These are phyloP conservation scores for Calephelis virginiensis DNA, from an alignment of 1,140 invertebrate species.

Conservation along the genomic window DNA sequence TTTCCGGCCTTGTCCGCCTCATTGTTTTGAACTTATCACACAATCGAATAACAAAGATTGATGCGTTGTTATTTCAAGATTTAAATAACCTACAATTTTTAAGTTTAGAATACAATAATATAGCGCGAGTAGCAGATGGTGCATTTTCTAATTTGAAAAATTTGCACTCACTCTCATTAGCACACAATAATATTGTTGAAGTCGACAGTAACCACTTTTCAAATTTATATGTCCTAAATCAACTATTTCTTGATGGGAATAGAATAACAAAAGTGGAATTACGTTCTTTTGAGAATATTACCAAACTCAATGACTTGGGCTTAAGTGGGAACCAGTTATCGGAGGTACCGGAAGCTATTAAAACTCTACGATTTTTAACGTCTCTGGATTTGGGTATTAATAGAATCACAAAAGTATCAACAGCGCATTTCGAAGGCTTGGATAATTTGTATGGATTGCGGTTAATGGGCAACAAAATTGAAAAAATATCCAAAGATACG, in stretches of 20 bases:
- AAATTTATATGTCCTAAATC: slow-evolving; percentile 86
- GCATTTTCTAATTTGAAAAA: slow-evolving; percentile 88
- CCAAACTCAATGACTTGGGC: slow-evolving; percentile 88
- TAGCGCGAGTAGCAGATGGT: slow-evolving; percentile 85
- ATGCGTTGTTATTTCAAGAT: slow-evolving; percentile 86
- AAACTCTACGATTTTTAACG: slow-evolving; percentile 83
- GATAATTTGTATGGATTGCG: slow-evolving; percentile 82
- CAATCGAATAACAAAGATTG: slow-evolving; percentile 86
- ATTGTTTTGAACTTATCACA: slow-evolving; percentile 87
- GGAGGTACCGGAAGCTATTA: slow-evolving; percentile 86
- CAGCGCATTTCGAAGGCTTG: slow-evolving; percentile 82
- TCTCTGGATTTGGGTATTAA: slow-evolving; percentile 91
- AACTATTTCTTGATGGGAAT: slow-evolving; percentile 88
- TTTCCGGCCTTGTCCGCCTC: slow-evolving; percentile 85
- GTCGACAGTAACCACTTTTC: slow-evolving; percentile 86
- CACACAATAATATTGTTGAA: slow-evolving; percentile 85
- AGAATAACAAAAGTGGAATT: slow-evolving; percentile 83
- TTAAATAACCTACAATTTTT: slow-evolving; percentile 87
- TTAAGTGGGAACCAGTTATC: slow-evolving; percentile 87
- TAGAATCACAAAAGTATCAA: slow-evolving; percentile 82
- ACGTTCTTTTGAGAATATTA: slow-evolving; percentile 89
- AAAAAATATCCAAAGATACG: slow-evolving; percentile 83
- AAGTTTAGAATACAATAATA: slow-evolving; percentile 87
- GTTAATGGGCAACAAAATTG: slow-evolving; percentile 83
- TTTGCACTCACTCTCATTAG: slow-evolving; percentile 86